Conservation (phyloP, 2,113 vertebrate species). For the Boulengeromyrus knoepffleri region DNA sequence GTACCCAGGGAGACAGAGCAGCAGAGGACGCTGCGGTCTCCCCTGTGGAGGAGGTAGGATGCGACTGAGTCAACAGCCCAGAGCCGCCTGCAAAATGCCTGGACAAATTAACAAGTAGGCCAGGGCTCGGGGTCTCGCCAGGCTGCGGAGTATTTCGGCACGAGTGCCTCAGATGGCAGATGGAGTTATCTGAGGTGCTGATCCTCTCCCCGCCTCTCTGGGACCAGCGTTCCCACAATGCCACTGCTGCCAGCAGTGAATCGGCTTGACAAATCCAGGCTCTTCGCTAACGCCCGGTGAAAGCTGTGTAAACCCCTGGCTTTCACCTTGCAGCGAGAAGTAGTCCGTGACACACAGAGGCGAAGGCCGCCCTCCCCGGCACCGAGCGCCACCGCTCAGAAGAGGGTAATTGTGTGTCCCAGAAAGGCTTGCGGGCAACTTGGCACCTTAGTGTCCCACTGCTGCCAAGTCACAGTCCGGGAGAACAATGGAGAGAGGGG, state of each 20-base stretch:
- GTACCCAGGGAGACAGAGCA: background rate
- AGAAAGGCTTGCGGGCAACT: conserved; percentile 21
- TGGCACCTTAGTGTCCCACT: conserved; percentile 19
- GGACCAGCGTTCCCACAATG: background rate
- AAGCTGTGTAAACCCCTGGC: conserved; percentile 18
- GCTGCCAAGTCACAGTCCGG: conserved; percentile 15
- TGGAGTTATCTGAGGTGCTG: conserved; percentile 31
- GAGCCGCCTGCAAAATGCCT: background rate
- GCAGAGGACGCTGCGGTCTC: background rate
- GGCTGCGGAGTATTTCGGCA: background rate
- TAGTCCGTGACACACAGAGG: background rate
- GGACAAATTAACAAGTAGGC: background rate
- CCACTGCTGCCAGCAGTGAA: background rate
- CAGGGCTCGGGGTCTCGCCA: background rate
- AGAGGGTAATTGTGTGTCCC: conserved; percentile 23
- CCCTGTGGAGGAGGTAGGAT: background rate
- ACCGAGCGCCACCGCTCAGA: background rate
- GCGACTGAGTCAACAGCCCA: background rate
- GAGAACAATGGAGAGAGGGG: conserved; percentile 40
- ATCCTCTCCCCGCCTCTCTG: conserved; percentile 21
- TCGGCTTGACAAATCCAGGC: background rate
- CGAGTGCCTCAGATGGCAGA: conserved; percentile 27
- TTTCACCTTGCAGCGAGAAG: background rate
- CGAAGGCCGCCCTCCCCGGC: background rate
- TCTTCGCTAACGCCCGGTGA: background rate